Evolutionary conservation across 2,797 vertebrate genomes (phyloP).

Genomic region (Danio tinwini): DNA sequence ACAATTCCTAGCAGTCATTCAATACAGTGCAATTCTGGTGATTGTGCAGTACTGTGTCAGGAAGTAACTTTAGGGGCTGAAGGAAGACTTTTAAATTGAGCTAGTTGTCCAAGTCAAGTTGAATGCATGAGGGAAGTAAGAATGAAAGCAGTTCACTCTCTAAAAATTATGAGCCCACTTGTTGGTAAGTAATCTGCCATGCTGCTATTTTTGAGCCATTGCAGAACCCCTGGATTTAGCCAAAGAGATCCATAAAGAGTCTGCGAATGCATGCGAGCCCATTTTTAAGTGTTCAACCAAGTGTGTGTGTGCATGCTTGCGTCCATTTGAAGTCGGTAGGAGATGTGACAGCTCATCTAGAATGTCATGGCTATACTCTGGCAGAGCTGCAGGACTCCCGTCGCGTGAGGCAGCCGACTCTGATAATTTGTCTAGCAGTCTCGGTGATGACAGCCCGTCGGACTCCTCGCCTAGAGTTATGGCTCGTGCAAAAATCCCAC

Average conservation of each 20-base stretch:
- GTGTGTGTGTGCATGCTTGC: conserved; percentile 47
- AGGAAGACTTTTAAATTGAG: conserved; percentile 38
- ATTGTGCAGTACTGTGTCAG: conserved; percentile 40
- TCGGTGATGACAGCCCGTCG: conserved; percentile 71
- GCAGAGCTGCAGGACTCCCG: conserved; percentile 64
- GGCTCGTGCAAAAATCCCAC: conserved; percentile 62
- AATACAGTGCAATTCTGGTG: conserved; percentile 35
- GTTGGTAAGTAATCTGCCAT: conserved; percentile 48
- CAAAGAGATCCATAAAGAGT: conserved; percentile 35
- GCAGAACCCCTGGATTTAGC: conserved; percentile 45
- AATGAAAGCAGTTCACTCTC: conserved; percentile 13
- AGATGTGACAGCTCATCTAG: conserved; percentile 77
- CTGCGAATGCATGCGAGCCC: conserved; percentile 11
- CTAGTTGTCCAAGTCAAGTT: conserved; percentile 40
- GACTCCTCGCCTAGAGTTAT: conserved; percentile 60
- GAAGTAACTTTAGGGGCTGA: conserved; percentile 35
- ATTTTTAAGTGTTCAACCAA: conserved; percentile 23
- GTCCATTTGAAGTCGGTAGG: conserved; percentile 69
- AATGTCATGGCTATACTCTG: conserved; percentile 71
- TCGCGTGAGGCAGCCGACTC: conserved; percentile 66
- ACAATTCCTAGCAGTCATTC: conserved; percentile 24
- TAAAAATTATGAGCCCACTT: conserved; percentile 33
- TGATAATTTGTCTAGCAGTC: conserved; percentile 75
- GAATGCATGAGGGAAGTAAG: conserved; percentile 24
- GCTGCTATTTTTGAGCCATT: conserved; percentile 46